Base-by-base conservation (phyloP, 2,797 vertebrate species). In the Todus mexicanus region DNA sequence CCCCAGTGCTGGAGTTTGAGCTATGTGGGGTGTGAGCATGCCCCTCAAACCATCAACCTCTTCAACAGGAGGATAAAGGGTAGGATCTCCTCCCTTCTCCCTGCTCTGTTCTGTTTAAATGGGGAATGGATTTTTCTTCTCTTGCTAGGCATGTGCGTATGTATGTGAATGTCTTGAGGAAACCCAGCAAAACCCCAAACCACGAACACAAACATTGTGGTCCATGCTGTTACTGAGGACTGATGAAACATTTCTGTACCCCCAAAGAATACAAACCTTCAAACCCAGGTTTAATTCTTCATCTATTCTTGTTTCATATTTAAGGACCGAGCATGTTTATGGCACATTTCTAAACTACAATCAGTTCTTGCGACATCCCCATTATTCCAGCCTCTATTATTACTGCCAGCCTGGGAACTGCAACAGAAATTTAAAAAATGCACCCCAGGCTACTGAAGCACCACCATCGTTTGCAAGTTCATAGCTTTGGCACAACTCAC, bases 11-110 rank as follows among this genome's bases (percentile, higher is more conserved):
- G 23, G 21, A 25, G 47, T 0, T 70, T 22, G 33, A 63, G 35
- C 29, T 65, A 4, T 7, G 2, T 1, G 4, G 21, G 4, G 13
- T 13, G 3, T 50, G 8, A 87, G 43, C 3, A 15, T 4, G 8
- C 33, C 21, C 25, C 15, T 17, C 64, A 23, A 87, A 42, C 31
- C 53, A 68, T 6, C 7, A 4, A 6, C 16, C 37, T 33, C 19
- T 47, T 79, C 45, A 53, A 48, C 11, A 20, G 35, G 14, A 88
- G 35, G 42, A 81, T 21, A 35, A 69, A 23, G 17, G 6, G 25
- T 26, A 6, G 25, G 15, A 76, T 33, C 9, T 59, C 16, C 31
- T 63, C 56, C 59, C 26, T 81, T 33, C 9, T 23, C 26, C 4
- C 13, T 4, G 5, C 16, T 40, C 43, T 2, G 0, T 51, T 68